A percentile compares a stretch with the other conserved stretches of the same genome.
Evolutionary conservation across 2,888 invertebrate species (phyloP).

Genomic region (Drosophila falleni): DNA sequence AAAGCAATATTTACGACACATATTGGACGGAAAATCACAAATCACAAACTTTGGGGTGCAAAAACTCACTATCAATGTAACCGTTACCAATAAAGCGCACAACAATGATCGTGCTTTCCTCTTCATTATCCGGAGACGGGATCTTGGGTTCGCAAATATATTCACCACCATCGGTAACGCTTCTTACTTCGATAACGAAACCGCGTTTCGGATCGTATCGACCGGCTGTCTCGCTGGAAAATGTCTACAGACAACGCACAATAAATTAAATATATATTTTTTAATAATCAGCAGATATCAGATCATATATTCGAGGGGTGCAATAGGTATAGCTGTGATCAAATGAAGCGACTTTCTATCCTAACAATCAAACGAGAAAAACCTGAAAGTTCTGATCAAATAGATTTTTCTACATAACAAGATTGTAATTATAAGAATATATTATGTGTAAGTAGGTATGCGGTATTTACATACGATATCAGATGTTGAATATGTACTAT

Average conservation of each 20-base stretch:
- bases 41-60: constrained; percentile 85
- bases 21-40: constrained; percentile 83
- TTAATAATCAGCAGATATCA: constrained; percentile 13
- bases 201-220: constrained; percentile 84
- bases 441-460: constrained; percentile 15
- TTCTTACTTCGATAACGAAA: constrained; percentile 82
- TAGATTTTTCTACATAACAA: not conserved
- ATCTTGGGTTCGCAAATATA: constrained; percentile 82
- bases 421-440: not conserved
- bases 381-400: not conserved
- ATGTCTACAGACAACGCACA: constrained; percentile 67
- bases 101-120: constrained; percentile 68
- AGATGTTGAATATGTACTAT: constrained; percentile 18
- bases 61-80: constrained; percentile 84
- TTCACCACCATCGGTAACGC: constrained; percentile 81
- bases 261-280: constrained; percentile 12
- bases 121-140: constrained; percentile 77
- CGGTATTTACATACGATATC: constrained; percentile 45
- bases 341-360: constrained; percentile 14
- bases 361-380: constrained; percentile 5
- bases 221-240: constrained; percentile 78
- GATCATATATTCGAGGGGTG: constrained; percentile 6
- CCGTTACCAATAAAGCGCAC: constrained; percentile 83
- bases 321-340: constrained; percentile 10
- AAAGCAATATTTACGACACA: constrained; percentile 79